A percentile compares a stretch with the other conserved stretches of the same genome.
Conservation (phyloP, 2,113 vertebrate genomes). For the Symphodus melops region DNA sequence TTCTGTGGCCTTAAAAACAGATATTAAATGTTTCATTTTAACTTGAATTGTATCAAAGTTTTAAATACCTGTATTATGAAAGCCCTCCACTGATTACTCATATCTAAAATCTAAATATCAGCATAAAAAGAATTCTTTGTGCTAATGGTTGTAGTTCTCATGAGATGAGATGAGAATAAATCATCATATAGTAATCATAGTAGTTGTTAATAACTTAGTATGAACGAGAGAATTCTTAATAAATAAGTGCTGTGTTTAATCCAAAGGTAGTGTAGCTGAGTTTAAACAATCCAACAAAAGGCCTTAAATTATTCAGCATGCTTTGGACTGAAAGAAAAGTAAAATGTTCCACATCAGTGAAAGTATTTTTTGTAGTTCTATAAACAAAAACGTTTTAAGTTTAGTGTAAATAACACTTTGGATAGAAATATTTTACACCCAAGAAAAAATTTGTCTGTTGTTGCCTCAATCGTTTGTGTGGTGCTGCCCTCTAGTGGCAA, state of each 20-base stretch:
- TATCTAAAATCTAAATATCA: background rate
- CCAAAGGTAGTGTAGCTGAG: background rate
- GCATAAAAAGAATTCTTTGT: background rate
- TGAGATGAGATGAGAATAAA: too few relatives aligned
- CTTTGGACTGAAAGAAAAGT: background rate
- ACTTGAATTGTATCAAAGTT: too few relatives aligned
- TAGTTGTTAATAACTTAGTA: background rate
- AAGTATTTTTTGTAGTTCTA: background rate
- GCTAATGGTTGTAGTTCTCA: background rate
- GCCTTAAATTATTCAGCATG: background rate
- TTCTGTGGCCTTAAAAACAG: too few relatives aligned
- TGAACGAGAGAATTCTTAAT: too few relatives aligned
- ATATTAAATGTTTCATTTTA: too few relatives aligned
- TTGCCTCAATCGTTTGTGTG: slow-evolving; percentile 2
- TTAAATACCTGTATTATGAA: too few relatives aligned
- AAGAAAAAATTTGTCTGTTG: background rate
- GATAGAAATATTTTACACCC: background rate
- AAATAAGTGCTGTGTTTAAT: background rate
- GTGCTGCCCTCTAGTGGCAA: slow-evolving; percentile 55
- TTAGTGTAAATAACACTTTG: background rate
- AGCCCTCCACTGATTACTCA: too few relatives aligned
- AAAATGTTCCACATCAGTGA: slow-evolving; percentile 2
- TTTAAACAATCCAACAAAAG: background rate
- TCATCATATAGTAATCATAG: background rate
- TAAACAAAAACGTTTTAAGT: background rate